Evolutionary conservation across 1,140 invertebrate species (phyloP).

Genomic region (Pissodes strobi): DNA sequence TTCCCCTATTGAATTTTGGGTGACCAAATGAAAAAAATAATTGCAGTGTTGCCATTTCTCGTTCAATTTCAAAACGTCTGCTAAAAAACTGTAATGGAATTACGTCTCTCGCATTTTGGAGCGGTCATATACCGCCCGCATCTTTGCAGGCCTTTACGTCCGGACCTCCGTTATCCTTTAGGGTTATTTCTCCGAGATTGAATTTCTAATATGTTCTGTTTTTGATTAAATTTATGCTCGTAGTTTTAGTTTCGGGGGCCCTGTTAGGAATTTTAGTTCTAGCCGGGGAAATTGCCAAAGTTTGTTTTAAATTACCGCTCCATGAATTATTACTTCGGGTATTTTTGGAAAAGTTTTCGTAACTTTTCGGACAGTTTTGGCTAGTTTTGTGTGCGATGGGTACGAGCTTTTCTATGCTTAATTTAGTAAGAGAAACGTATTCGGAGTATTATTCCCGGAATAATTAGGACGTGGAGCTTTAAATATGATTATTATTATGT

Average conservation of each 20-base stretch:
- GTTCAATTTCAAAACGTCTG: too few species aligned
- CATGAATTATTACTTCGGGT: constrained; percentile 44
- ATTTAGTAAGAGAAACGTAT: constrained; percentile 21
- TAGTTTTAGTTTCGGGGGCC: constrained; percentile 47
- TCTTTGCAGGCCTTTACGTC: constrained; percentile 37
- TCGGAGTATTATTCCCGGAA: too few species aligned
- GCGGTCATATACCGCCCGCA: constrained; percentile 25
- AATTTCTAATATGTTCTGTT: constrained; percentile 57
- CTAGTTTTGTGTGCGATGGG: constrained; percentile 29
- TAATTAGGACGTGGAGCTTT: too few species aligned
- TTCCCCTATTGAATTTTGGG: too few species aligned
- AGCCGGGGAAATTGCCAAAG: constrained; percentile 43
- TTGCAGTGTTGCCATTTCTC: too few species aligned
- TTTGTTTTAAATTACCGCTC: constrained; percentile 43
- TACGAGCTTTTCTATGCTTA: constrained; percentile 21
- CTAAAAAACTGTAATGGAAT: too few species aligned
- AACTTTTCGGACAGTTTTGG: constrained; percentile 33
- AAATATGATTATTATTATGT: too few species aligned
- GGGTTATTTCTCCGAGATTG: constrained; percentile 53
- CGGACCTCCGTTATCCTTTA: constrained; percentile 46
- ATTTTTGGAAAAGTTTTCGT: constrained; percentile 24
- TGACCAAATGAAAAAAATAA: too few species aligned
- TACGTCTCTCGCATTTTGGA: too few species aligned
- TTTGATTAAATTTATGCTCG: constrained; percentile 56
- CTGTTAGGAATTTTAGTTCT: constrained; percentile 42